phyloP scores from a whole-genome alignment of 2,797 vertebrate species.

The Rachycentron canadum region DNA sequence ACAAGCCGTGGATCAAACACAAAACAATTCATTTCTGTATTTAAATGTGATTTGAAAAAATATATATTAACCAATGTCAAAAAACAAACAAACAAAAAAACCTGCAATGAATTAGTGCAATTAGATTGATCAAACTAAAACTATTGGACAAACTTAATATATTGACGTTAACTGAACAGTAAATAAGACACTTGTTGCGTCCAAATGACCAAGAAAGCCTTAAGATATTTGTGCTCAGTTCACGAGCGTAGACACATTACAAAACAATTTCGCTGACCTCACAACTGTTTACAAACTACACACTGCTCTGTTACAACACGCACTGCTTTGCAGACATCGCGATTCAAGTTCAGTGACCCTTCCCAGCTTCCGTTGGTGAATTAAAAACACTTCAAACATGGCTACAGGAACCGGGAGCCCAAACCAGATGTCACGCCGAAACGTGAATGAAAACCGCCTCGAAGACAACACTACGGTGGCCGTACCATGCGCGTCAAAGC shows the following conservation, averaged over 20 bases:
- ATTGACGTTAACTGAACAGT: neutral
- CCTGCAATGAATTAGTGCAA: neutral
- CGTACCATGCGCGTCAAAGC: neutral
- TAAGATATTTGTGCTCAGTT: neutral
- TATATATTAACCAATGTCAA: neutral
- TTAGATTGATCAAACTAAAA: neutral
- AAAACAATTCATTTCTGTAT: neutral
- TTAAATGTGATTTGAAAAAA: neutral
- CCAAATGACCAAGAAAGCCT: neutral
- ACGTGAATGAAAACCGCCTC: neutral
- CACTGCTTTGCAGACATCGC: neutral
- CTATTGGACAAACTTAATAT: neutral
- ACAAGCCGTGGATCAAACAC: neutral
- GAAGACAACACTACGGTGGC: neutral
- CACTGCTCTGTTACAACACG: neutral
- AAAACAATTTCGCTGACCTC: neutral
- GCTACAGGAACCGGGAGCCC: rapidly evolving
- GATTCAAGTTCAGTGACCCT: rapidly evolving
- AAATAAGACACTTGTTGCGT: neutral
- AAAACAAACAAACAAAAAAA: neutral
- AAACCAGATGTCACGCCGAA: neutral
- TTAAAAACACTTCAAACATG: neutral
- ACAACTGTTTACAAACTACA: neutral
- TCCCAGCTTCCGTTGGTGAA: neutral
- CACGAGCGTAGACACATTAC: neutral